Evolutionary conservation across 2,797 vertebrate genomes (phyloP).

Genomic region (Onychomys arenicola): DNA sequence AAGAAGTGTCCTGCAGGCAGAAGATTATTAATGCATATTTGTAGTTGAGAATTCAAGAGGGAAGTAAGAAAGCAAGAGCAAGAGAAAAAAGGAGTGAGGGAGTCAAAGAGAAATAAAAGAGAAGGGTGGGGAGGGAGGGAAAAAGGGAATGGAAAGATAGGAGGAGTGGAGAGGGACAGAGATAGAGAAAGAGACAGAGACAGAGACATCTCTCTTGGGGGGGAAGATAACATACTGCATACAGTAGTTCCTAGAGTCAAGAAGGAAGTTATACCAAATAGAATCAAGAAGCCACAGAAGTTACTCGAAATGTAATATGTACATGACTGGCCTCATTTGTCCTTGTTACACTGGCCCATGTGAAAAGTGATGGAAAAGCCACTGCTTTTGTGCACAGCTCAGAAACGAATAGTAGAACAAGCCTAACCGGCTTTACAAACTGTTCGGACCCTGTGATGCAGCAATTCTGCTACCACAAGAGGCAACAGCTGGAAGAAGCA

Average conservation of each 20-base stretch:
- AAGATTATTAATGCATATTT: background rate
- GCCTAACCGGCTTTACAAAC: background rate
- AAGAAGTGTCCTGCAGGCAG: background rate
- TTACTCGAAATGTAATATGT: background rate
- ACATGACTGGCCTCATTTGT: background rate
- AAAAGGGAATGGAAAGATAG: background rate
- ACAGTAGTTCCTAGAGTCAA: background rate
- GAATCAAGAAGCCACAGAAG: background rate
- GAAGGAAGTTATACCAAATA: background rate
- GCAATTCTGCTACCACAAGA: background rate
- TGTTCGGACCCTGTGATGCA: background rate
- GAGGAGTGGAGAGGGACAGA: background rate
- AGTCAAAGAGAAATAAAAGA: background rate
- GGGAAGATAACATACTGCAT: background rate
- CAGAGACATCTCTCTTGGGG: background rate
- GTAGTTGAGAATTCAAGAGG: background rate
- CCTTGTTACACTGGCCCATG: background rate
- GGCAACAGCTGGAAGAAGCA: background rate
- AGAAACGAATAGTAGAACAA: background rate
- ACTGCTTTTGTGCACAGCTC: background rate
- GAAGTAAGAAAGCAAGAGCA: background rate
- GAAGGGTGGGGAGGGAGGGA: background rate
- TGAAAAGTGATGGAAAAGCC: background rate
- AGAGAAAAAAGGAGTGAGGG: background rate
- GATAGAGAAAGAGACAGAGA: background rate